Conservation (phyloP, 2,113 vertebrate genomes). For the Phylloscopus whistleri region DNA sequence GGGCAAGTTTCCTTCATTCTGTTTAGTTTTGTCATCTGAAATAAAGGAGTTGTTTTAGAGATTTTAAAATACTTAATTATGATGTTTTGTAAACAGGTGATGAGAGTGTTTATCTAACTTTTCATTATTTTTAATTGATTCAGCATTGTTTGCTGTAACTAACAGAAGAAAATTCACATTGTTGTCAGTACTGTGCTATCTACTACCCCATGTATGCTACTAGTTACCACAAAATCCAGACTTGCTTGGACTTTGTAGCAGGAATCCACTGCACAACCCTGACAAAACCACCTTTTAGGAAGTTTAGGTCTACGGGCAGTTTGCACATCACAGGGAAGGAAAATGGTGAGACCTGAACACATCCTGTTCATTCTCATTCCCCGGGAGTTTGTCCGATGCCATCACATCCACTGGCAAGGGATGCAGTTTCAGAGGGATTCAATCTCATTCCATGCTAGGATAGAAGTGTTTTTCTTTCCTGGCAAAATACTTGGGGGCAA, state of each 20-base stretch:
- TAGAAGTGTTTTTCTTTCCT: neutral
- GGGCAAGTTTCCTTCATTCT: neutral
- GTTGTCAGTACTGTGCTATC: neutral
- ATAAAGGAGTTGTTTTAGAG: neutral
- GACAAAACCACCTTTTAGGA: neutral
- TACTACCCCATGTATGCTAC: neutral
- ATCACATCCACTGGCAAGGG: neutral
- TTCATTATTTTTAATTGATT: neutral
- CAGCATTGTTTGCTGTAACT: neutral
- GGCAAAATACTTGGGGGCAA: neutral
- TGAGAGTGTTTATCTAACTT: neutral
- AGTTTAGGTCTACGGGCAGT: neutral
- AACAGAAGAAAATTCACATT: neutral
- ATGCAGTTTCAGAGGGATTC: neutral
- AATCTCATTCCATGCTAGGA: neutral
- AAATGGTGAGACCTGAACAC: neutral
- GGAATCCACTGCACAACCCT: neutral
- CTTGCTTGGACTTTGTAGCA: neutral
- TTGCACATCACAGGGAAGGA: neutral
- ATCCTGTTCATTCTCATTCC: constrained; percentile 3
- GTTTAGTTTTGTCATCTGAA: neutral
- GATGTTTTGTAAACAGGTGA: neutral
- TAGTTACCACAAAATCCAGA: neutral
- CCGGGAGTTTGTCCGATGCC: accelerated
- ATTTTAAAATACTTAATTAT: neutral